Conservation (phyloP, 2,797 vertebrate genomes). For the Amblyraja radiata region DNA sequence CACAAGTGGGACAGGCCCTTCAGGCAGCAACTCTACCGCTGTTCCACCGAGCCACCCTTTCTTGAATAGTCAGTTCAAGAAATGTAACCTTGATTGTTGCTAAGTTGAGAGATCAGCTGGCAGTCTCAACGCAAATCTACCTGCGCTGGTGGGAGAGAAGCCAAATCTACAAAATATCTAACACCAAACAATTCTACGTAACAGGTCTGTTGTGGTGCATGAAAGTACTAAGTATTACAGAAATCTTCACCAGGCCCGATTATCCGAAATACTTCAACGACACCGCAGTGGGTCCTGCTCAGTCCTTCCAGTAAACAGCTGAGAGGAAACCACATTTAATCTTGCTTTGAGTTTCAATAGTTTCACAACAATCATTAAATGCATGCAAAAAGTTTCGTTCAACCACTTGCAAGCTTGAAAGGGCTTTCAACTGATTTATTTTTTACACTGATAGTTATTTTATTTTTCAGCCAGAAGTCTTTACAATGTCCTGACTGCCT, state of each 20-base stretch:
- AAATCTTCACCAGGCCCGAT: not conserved
- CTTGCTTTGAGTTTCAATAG: not conserved
- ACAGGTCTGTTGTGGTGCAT: not conserved
- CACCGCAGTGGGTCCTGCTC: not conserved
- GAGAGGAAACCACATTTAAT: slow-evolving; percentile 22
- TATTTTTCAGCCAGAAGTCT: not conserved
- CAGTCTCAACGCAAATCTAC: not conserved
- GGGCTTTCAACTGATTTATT: not conserved
- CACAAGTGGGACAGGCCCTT: too few relatives aligned
- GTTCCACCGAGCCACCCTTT: too few relatives aligned
- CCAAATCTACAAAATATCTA: not conserved
- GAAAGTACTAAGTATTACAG: not conserved
- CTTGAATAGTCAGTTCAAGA: not conserved
- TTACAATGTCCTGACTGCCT: not conserved
- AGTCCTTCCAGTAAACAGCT: not conserved
- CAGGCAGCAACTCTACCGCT: too few relatives aligned
- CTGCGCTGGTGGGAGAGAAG: not conserved
- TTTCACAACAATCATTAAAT: not conserved
- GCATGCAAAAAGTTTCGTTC: not conserved
- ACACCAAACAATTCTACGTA: too few relatives aligned
- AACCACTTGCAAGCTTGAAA: not conserved
- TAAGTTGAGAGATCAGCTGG: not conserved
- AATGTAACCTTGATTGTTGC: too few relatives aligned
- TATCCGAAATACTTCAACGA: not conserved
- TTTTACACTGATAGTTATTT: not conserved